These are phyloP conservation scores for Jaculus jaculus DNA, from an alignment of 2,113 vertebrate species.

Conservation along the genomic window DNA sequence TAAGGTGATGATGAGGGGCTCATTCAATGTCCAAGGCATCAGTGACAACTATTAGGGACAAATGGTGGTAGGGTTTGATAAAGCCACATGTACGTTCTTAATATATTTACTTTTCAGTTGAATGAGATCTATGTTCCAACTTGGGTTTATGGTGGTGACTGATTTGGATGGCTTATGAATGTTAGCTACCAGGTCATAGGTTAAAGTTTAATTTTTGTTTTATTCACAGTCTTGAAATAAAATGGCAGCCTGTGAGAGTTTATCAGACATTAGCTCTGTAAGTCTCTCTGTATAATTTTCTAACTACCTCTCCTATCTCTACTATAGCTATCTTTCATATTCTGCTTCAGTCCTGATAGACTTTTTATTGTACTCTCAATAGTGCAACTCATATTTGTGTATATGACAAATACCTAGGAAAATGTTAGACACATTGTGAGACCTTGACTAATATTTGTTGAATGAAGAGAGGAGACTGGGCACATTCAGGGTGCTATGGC, in stretches of 20 bases:
- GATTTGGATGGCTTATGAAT: conserved; percentile 41
- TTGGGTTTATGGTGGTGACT: background rate
- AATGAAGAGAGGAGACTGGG: background rate
- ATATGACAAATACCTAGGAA: background rate
- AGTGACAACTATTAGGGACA: background rate
- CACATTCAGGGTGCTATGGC: no score
- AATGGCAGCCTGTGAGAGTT: conserved; percentile 1
- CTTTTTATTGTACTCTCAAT: conserved; percentile 19
- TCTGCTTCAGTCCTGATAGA: background rate
- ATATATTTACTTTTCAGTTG: background rate
- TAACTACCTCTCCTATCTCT: background rate
- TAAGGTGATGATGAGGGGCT: background rate
- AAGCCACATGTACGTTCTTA: background rate
- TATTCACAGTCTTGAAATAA: conserved; percentile 38
- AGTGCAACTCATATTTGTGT: background rate
- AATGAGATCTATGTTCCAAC: background rate
- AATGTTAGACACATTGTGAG: background rate
- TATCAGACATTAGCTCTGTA: background rate
- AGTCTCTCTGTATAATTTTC: background rate
- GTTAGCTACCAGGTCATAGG: background rate
- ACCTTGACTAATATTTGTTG: background rate
- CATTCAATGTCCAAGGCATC: background rate
- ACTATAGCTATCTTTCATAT: conserved; percentile 15
- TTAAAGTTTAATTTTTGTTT: conserved; percentile 43
- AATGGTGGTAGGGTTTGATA: background rate